phyloP scores from a whole-genome alignment of 2,113 vertebrate species.

The Axis porcinus region DNA sequence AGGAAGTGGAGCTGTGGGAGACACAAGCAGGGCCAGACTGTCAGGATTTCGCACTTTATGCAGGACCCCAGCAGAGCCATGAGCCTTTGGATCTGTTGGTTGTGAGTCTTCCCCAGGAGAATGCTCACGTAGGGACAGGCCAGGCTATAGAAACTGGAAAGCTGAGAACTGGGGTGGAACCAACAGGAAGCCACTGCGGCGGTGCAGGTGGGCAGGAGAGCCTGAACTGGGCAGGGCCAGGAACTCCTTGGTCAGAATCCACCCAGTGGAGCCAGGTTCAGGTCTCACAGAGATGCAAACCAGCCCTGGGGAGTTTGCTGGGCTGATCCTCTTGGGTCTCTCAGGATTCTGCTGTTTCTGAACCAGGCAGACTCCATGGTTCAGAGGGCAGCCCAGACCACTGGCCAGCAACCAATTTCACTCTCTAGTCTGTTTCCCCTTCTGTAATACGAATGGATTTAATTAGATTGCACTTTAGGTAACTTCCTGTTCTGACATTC shows the following conservation, averaged over 20 bases:
- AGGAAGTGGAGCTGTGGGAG: neutral
- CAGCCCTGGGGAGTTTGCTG: neutral
- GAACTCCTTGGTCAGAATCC: neutral
- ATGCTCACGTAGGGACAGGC: neutral
- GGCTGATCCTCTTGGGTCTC: neutral
- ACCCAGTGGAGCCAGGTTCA: neutral
- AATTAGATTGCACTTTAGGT: neutral
- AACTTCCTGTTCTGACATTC: neutral
- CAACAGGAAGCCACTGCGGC: neutral
- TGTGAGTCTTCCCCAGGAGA: neutral
- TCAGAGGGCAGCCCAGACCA: neutral
- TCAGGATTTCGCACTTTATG: neutral
- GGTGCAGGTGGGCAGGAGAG: neutral
- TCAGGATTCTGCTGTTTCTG: neutral
- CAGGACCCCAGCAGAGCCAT: neutral
- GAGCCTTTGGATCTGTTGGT: neutral
- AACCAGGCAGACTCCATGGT: neutral
- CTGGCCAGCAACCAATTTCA: neutral
- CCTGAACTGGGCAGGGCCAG: neutral
- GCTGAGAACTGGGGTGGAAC: neutral
- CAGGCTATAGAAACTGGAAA: neutral
- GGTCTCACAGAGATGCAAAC: neutral
- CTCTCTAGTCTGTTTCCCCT: neutral
- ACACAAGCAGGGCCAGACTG: neutral
- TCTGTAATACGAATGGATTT: neutral